Base-by-base conservation (phyloP, 1,140 invertebrate genomes). In the Berghia stephanieae region DNA sequence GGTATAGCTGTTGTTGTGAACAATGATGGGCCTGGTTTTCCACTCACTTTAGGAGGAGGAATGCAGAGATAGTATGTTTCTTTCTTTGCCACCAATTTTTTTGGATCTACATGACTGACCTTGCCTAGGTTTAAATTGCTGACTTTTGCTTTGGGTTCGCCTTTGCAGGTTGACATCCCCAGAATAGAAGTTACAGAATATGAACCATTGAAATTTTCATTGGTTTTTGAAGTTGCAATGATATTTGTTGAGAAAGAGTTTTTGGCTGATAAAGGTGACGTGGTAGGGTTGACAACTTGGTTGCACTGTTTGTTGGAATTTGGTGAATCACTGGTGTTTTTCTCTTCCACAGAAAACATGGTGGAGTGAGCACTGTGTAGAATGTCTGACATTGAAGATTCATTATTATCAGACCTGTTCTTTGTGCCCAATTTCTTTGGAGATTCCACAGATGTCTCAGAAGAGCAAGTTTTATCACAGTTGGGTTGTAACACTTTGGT, bases 151-250 rank as follows among this genome's bases (percentile, higher is more conserved):
- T 76, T 63, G 24, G 42, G 21, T 43, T 76, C 68, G 24, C 67
- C 34, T 49, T 68, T 76, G 31, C 44, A 60, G 38, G 4, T 49
- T 27, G 60, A 63, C 63, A 68, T 66, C 27, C 68, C 74, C 27
- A 76, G 74, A 21, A 76, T 76, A 4, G 74, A 76, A 16, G 74
- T 67, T 10, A 76, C 63, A 10, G 74, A 76, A 38, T 76, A 76
- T 2, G 72, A 60, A 3, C 52, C 27, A 31, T 49, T 76, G 63
- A 76, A 76, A 3, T 60, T 46, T n/a, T n/a, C n/a, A n/a, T n/a
- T n/a, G 8, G 43, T 36, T 21, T 57, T n/a, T 2, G 52, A 40
- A 31, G 34, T 43, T 21, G 40, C 31, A 40, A 36, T 75, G 31
- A 60, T 63, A 34, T 63, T 75, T 24, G 55, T 24, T 60, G 52